A percentile compares a stretch with the other conserved stretches of the same genome.
These are phyloP conservation scores for Stenodera caucasica DNA, from an alignment of 2,888 invertebrate genomes.

Conservation along the genomic window DNA sequence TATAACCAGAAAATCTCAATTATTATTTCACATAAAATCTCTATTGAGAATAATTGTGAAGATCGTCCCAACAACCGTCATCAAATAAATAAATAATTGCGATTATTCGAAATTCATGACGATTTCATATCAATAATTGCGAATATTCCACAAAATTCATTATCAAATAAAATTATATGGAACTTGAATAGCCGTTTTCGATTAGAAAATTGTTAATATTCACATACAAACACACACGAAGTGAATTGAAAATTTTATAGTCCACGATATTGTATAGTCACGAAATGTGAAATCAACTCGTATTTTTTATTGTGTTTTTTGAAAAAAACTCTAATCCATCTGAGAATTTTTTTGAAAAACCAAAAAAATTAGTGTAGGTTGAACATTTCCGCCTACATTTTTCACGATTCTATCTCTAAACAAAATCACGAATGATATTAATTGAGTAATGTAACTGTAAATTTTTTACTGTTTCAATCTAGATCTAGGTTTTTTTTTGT, in stretches of 20 bases:
- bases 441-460: not conserved
- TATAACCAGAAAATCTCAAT: too few species aligned
- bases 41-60: too few species aligned
- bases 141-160: constrained; percentile 18
- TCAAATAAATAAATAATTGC: too few species aligned
- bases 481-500: not conserved
- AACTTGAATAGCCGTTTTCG: not conserved
- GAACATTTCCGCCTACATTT: constrained; percentile 5
- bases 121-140: constrained; percentile 22
- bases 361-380: not conserved
- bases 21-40: too few species aligned
- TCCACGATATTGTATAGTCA: constrained; percentile 5
- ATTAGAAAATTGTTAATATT: constrained; percentile 7
- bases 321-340: not conserved
- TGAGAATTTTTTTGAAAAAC: not conserved
- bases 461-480: not conserved
- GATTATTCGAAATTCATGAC: too few species aligned
- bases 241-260: constrained; percentile 8
- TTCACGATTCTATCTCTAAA: not conserved
- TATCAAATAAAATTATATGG: not conserved
- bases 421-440: constrained; percentile 1
- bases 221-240: constrained; percentile 2
- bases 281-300: constrained; percentile 6
- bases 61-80: too few species aligned
- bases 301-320: too few species aligned